Evolutionary conservation across 2,113 vertebrate genomes (phyloP).

Genomic region (Argyrosomus japonicus): DNA sequence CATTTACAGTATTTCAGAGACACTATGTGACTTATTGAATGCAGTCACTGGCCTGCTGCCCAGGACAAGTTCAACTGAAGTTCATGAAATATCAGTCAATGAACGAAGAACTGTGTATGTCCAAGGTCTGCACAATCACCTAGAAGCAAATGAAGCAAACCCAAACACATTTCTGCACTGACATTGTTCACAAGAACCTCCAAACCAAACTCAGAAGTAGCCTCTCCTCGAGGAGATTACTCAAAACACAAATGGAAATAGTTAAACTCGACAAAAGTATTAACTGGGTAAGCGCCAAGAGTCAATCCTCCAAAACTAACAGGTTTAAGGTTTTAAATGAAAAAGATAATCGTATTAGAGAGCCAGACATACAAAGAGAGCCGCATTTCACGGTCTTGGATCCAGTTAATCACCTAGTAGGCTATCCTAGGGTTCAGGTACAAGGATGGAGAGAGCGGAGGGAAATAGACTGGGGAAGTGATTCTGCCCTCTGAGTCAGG

Average conservation of each 20-base stretch:
- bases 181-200: constrained; percentile 25
- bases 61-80: constrained; percentile 33
- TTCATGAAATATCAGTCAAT: constrained; percentile 22
- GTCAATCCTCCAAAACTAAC: constrained; percentile 83
- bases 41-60: constrained; percentile 19
- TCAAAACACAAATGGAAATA: constrained; percentile 53
- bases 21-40: constrained; percentile 28
- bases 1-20: constrained; percentile 15
- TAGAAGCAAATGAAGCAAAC: constrained; percentile 15
- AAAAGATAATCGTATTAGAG: constrained; percentile 82
- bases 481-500: constrained; percentile 55
- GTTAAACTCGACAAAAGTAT: constrained; percentile 73
- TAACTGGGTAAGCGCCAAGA: constrained; percentile 77
- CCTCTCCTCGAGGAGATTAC: constrained; percentile 54
- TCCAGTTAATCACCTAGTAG: constrained; percentile 76
- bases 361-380: constrained; percentile 73
- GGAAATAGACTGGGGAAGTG: background rate
- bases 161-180: background rate
- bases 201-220: constrained; percentile 3
- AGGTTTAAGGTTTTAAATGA: constrained; percentile 83
- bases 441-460: constrained; percentile 22
- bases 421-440: constrained; percentile 73
- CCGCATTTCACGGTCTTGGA: constrained; percentile 73
- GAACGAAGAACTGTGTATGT: background rate
- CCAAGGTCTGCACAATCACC: background rate